Evolutionary conservation across 2,113 vertebrate genomes (phyloP), one percentile per base, ranked within the genome.

Genomic region (Megaleporinus macrocephalus): DNA sequence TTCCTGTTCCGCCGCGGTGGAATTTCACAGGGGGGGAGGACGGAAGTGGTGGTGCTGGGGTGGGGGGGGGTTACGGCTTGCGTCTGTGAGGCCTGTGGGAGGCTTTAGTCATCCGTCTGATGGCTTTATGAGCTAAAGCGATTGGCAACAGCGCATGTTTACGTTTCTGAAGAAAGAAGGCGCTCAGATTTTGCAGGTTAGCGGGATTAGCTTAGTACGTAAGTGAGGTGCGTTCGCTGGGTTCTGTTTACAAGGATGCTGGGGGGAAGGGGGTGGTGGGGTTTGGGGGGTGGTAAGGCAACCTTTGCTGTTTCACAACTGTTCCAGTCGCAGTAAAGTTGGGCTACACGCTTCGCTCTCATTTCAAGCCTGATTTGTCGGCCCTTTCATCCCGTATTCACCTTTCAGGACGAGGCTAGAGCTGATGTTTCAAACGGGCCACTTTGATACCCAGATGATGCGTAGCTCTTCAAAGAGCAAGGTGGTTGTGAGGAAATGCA

Each of bases 21-120:
- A 72, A 86, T 89, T 90, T 90, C 68, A 86, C 87, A 69, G 2
- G 53, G 18, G 49, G 69, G 72, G 75, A 75, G 83, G 72, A 26
- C 57, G 22, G 76, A 22, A 69, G 57, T 49, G 55, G 51, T 10
- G 51, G 51, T 2, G 47, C 1, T 49, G 14, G 10, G 11, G 47
- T 3, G 47, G 1, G 49, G 16, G 53, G 16, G 53, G 13, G 53
- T 22, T 6, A 51, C 24, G 20, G 33, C 36, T 36, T n/a, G 33
- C 6, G 66, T 63, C 61, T 72, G 61, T 74, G 29, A 66, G 66
- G 76, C 22, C 65, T 29, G 53, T 82, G 84, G 20, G 70, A 85
- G 69, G 84, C 41, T 74, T 77, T 33, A 65, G 63, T 44, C 62
- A 41, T n/a, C 27, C 36, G 66, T 75, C 70, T 75, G 80, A 82